Percentiles rank a stretch among this genome's conserved stretches.
Conservation (phyloP, 64 coral and sea anemone genomes). For the Orbicella faveolata region DNA sequence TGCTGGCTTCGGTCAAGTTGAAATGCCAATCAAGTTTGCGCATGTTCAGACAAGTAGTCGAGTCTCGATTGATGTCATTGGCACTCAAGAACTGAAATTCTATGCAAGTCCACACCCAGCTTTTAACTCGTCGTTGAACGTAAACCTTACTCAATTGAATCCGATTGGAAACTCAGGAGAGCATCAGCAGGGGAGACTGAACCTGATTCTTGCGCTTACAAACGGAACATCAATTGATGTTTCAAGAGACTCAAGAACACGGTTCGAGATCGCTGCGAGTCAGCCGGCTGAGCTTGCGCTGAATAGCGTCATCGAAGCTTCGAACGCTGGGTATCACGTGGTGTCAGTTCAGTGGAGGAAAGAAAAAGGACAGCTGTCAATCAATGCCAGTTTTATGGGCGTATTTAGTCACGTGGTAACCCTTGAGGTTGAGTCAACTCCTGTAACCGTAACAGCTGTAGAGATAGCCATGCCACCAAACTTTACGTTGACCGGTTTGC, state of each 20-base stretch:
- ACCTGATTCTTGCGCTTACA: constrained; percentile 14
- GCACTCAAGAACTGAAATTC: neutral
- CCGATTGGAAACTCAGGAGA: constrained; percentile 35
- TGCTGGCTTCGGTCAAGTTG: constrained; percentile 19
- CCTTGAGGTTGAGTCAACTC: constrained; percentile 33
- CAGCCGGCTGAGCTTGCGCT: constrained; percentile 36
- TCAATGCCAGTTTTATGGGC: constrained; percentile 15
- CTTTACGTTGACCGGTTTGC: constrained; percentile 29
- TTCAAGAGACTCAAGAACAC: neutral
- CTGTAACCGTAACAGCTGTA: constrained; percentile 10
- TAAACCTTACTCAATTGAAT: constrained; percentile 25
- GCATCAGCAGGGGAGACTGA: constrained; percentile 24
- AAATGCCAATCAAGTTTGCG: constrained; percentile 18
- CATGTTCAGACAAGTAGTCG: constrained; percentile 14
- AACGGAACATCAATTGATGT: constrained; percentile 44
- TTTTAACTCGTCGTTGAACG: constrained; percentile 23
- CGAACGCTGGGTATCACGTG: neutral
- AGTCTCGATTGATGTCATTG: constrained; percentile 37
- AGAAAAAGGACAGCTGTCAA: constrained; percentile 6
- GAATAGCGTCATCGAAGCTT: neutral
- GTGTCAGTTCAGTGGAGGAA: constrained; percentile 2
- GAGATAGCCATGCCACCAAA: constrained; percentile 1
- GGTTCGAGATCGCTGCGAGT: constrained; percentile 2
- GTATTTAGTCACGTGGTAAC: neutral
- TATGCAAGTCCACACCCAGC: constrained; percentile 46